Base-by-base conservation (phyloP, 2,797 vertebrate genomes). In the Loris lydekkerianus region DNA sequence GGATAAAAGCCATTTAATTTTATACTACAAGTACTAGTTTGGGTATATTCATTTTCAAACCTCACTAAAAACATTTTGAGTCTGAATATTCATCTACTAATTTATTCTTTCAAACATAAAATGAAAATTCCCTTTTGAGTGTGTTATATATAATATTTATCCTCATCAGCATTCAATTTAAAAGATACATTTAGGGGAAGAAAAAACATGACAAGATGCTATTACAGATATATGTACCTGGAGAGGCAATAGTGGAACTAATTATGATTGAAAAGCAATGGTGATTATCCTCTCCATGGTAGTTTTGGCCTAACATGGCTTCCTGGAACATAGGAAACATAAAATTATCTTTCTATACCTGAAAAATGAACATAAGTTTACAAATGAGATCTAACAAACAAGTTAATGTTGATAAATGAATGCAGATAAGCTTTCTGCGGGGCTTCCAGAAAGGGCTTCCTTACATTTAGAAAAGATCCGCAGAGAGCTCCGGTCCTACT, bases 171-270 rank as follows among this genome's bases (percentile, higher is more conserved):
- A 89, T 96, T 89, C 67, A 91, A 93, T 60, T 92, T 80, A 97
- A 97, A 97, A 96, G 91, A 88, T 43, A 63, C 89, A 53, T 84
- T 96, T 86, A 49, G 25, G 46, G 8, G 20, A 92, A 88, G 77
- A 87, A 95, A 87, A 73, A 91, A 10, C 11, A 53, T 86, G 82
- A 92, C 61, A 94, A 70, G 65, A 85, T 25, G 5, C 21, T 77
- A 73, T 78, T 92, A 92, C 10, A 69, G 69, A 86, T 53, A 40
- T 65, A 37, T 27, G 15, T 85, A 61, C 78, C 81, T 43, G n/a
- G 29, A 86, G 43, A 89, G 73, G 34, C 70, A 92, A 96, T 94
- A 88, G 10, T 84, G 58, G 56, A 96, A 94, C 56, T 95, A 95
- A 94, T 82, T 91, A 34, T 61, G 80, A 95, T 8, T 25, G 87